Percentiles rank a stretch among this genome's conserved stretches.
Evolutionary conservation across 2,113 vertebrate genomes (phyloP).

Genomic region (Percopsis transmontana): DNA sequence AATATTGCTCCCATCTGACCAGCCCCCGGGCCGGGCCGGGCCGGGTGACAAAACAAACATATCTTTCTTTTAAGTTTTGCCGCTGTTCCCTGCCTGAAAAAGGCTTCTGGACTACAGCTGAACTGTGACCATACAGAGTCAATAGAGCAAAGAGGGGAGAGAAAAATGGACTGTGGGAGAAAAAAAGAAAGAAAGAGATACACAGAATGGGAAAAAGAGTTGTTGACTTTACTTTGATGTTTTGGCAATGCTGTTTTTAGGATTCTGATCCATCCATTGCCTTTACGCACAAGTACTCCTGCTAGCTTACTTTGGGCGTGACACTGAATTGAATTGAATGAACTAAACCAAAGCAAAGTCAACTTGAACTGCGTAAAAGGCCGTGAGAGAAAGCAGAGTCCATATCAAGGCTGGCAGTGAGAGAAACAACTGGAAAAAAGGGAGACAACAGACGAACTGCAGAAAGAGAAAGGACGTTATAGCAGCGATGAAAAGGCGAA

Average conservation of each 20-base stretch:
- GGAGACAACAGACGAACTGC: conserved; percentile 15
- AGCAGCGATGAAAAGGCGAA: conserved; percentile 26
- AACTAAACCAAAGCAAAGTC: background rate
- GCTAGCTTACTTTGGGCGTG: no score
- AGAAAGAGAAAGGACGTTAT: conserved; percentile 9
- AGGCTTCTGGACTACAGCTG: conserved; percentile 63
- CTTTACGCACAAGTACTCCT: no score
- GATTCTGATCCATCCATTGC: no score
- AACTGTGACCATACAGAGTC: conserved; percentile 57
- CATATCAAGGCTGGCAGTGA: conserved; percentile 31
- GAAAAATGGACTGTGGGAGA: conserved; percentile 5
- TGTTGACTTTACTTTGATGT: background rate
- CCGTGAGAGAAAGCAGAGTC: conserved; percentile 22
- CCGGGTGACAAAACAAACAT: conserved; percentile 75
- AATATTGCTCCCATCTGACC: conserved; percentile 47
- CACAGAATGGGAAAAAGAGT: background rate
- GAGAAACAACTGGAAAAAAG: conserved; percentile 15
- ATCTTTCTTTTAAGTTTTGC: conserved; percentile 57
- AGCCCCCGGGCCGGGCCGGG: conserved; percentile 50
- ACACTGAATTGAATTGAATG: background rate
- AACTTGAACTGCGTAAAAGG: conserved; percentile 1
- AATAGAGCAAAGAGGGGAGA: conserved; percentile 32
- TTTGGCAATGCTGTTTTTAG: conserved; percentile 5
- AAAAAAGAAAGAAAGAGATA: conserved; percentile 8
- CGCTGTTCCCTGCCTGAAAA: conserved; percentile 51